phyloP scores from a whole-genome alignment of 2,797 vertebrate species.

The Paguma larvata region DNA sequence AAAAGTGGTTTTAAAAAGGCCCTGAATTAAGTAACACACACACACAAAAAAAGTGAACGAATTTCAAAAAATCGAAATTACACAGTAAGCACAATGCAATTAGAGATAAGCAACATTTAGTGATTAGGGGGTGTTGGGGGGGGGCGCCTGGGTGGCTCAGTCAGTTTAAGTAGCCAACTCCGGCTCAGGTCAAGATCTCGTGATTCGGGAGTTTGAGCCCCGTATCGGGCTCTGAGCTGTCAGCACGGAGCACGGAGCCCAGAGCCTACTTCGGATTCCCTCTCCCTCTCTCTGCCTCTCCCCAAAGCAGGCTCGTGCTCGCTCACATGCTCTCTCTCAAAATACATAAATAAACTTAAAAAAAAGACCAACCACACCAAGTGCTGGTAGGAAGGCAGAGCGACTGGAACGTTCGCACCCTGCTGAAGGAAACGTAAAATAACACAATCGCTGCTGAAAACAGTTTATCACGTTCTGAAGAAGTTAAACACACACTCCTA shows the following conservation, averaged over 20 bases:
- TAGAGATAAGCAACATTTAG: not conserved
- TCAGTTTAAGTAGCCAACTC: no score
- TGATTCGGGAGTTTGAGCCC: no score
- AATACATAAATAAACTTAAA: no score
- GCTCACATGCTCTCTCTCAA: no score
- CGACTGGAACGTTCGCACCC: not conserved
- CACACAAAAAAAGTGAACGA: not conserved
- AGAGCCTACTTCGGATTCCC: no score
- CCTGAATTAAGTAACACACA: not conserved
- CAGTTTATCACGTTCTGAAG: not conserved
- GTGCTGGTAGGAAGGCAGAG: not conserved
- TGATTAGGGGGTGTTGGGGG: not conserved
- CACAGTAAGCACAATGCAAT: not conserved
- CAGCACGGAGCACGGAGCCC: no score
- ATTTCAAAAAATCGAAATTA: not conserved
- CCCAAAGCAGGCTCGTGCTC: no score
- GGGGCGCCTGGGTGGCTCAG: no score
- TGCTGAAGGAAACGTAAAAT: not conserved
- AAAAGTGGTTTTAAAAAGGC: not conserved
- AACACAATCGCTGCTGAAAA: not conserved
- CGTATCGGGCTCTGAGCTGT: no score
- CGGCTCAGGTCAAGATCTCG: no score
- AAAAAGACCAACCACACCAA: not conserved
- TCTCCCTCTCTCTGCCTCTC: no score
- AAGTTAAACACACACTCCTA: not conserved